Conservation (phyloP, 1,140 invertebrate species). For the Ruditapes philippinarum region DNA sequence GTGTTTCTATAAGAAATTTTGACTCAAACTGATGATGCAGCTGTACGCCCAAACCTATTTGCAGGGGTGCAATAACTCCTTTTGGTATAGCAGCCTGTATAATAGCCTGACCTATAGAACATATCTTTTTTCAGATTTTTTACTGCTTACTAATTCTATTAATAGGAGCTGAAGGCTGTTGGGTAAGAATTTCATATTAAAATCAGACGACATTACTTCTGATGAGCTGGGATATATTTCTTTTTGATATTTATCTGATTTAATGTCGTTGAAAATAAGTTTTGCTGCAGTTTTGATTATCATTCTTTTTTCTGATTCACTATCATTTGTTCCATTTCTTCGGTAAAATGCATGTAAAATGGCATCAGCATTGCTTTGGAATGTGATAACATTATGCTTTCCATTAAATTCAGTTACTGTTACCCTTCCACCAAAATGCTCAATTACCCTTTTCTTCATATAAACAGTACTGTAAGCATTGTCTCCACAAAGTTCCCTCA, state of each 20-base stretch:
- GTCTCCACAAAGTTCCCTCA: neutral
- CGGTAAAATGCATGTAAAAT: neutral
- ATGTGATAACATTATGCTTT: slow-evolving; percentile 14
- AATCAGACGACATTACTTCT: neutral
- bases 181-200: neutral
- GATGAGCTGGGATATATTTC: slow-evolving; percentile 26
- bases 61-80: slow-evolving; percentile 26
- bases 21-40: neutral
- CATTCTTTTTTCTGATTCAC: neutral
- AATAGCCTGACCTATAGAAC: slow-evolving; percentile 72
- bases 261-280: slow-evolving; percentile 66
- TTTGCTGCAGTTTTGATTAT: slow-evolving; percentile 66
- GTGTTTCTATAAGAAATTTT: neutral
- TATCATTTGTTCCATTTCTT: neutral
- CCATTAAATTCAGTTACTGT: slow-evolving; percentile 52
- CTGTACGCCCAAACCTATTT: neutral
- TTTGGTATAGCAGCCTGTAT: slow-evolving; percentile 67
- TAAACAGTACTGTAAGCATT: slow-evolving; percentile 26
- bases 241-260: neutral
- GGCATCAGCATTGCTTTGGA: neutral
- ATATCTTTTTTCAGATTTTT: too few species aligned
- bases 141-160: neutral
- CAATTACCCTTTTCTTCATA: slow-evolving; percentile 53
- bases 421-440: slow-evolving; percentile 38
- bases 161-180: neutral